phyloP scores from a whole-genome alignment of 1,140 invertebrate species.

The Drosophila gunungcola region DNA sequence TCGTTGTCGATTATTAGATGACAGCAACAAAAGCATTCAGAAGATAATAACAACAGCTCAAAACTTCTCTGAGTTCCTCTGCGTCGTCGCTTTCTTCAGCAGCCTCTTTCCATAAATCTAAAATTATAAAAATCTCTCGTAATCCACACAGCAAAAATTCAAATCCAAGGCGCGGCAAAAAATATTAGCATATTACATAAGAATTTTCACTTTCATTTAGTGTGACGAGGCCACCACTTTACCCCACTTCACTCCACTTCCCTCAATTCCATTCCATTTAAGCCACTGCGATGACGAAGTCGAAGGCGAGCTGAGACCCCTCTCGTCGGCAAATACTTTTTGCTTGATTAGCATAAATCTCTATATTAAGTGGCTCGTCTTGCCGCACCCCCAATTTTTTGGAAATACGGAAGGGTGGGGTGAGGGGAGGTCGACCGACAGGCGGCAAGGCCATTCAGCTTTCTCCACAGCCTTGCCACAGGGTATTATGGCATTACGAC shows the following conservation, averaged over 20 bases:
- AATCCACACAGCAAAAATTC: slow-evolving; percentile 39
- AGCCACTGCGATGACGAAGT: background rate
- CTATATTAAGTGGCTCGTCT: slow-evolving; percentile 56
- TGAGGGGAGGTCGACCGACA: slow-evolving; percentile 11
- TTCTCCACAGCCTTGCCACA: slow-evolving; percentile 13
- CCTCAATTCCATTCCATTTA: slow-evolving; percentile 35
- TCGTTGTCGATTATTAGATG: slow-evolving; percentile 39
- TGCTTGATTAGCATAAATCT: slow-evolving; percentile 67
- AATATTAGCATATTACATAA: slow-evolving; percentile 68
- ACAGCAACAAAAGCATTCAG: background rate
- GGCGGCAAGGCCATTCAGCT: slow-evolving; percentile 52
- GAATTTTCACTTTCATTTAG: slow-evolving; percentile 65
- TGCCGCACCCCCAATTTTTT: background rate
- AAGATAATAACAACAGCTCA: slow-evolving; percentile 23
- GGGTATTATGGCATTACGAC: slow-evolving; percentile 29
- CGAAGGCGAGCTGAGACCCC: slow-evolving; percentile 1
- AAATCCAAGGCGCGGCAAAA: slow-evolving; percentile 48
- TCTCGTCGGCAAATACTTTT: slow-evolving; percentile 53
- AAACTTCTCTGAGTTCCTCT: slow-evolving; percentile 19
- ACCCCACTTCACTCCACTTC: background rate
- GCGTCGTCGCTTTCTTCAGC: slow-evolving; percentile 35
- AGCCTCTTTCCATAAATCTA: slow-evolving; percentile 35
- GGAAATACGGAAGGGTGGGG: background rate
- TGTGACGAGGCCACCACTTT: slow-evolving; percentile 21
- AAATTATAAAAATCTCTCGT: slow-evolving; percentile 54